These are phyloP conservation scores for Rhopalosiphum padi DNA, from an alignment of 1,140 invertebrate species.

Conservation along the genomic window DNA sequence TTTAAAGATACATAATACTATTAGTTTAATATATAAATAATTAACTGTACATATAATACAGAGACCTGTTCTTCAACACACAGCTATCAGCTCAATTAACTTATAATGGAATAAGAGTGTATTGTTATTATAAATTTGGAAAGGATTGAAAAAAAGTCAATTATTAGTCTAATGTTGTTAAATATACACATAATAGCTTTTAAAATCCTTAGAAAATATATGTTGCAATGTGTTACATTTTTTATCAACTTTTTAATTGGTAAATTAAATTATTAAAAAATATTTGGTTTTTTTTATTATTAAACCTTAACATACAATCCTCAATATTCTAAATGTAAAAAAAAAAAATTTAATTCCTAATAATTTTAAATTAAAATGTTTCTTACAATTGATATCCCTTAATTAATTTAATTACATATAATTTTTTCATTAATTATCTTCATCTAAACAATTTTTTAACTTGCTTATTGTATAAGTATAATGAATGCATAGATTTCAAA, in stretches of 20 bases:
- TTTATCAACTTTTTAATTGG: not conserved
- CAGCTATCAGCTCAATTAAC: not conserved
- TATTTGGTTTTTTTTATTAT: not conserved
- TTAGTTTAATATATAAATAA: not conserved
- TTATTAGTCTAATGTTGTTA: not conserved
- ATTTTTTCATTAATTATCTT: too few relatives aligned
- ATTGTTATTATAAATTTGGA: not conserved
- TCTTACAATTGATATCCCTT: too few relatives aligned
- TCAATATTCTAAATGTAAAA: too few relatives aligned
- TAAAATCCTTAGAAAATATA: not conserved
- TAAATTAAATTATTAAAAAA: not conserved
- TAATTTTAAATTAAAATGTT: not conserved
- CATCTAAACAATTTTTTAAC: too few relatives aligned
- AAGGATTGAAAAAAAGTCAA: not conserved
- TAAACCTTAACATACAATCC: not conserved
- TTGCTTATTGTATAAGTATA: too few relatives aligned
- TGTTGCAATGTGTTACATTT: not conserved
- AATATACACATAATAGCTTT: not conserved
- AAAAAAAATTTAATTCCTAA: too few relatives aligned
- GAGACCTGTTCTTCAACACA: too few relatives aligned
- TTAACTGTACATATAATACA: not conserved
- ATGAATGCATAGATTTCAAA: too few relatives aligned
- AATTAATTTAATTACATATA: too few relatives aligned
- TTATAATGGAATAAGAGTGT: not conserved
- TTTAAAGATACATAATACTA: not conserved